Evolutionary conservation across 2,888 invertebrate species (phyloP).

Genomic region (Coremacera marginata): DNA sequence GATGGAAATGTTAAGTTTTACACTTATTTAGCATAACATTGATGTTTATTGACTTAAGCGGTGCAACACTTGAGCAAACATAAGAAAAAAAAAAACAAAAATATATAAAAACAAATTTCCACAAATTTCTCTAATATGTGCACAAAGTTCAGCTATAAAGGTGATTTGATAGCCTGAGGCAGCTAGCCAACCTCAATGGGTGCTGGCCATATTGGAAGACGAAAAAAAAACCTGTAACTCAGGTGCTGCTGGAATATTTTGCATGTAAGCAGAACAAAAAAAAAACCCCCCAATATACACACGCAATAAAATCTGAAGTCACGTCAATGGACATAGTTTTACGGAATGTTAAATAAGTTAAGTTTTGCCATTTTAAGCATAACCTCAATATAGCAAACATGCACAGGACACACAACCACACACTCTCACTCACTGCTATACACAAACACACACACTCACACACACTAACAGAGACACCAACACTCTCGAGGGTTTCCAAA

Average conservation of each 20-base stretch:
- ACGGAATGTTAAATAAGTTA: constrained; percentile 30
- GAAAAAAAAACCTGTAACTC: not conserved
- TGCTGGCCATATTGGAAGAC: too few relatives aligned
- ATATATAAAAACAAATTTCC: constrained; percentile 1
- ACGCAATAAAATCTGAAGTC: constrained; percentile 38
- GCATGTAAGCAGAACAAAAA: not conserved
- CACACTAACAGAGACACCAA: not conserved
- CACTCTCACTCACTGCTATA: not conserved
- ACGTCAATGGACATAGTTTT: constrained; percentile 30
- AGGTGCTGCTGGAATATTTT: too few relatives aligned
- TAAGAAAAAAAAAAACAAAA: not conserved
- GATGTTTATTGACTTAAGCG: not conserved
- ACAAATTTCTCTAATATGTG: not conserved
- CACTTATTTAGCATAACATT: not conserved
- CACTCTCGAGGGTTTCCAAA: not conserved
- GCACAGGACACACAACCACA: not conserved
- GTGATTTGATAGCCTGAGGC: too few relatives aligned
- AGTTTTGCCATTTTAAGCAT: constrained; percentile 29
- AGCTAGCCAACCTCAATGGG: too few relatives aligned
- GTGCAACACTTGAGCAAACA: not conserved
- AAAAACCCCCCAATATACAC: not conserved
- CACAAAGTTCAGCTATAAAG: too few relatives aligned
- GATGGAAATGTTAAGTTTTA: not conserved
- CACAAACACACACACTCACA: not conserved
- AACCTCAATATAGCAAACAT: constrained; percentile 13